Evolutionary conservation across 2,888 invertebrate genomes (phyloP), one percentile per base, ranked within the genome.

Genomic region (Halocaridina rubra): DNA sequence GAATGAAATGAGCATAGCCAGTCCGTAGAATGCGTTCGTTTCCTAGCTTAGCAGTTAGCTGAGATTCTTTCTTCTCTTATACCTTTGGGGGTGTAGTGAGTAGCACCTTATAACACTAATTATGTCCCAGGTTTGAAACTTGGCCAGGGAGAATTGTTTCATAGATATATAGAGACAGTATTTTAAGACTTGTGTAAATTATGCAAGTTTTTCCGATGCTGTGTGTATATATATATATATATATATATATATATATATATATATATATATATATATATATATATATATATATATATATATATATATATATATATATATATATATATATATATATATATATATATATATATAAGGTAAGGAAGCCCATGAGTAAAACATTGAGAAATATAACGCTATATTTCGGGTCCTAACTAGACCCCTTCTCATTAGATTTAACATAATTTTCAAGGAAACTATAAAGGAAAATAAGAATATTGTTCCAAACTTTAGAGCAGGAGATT

Each of bases 321-420:
- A 64, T n/a, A 64, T 64, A 29, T n/a, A 64, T n/a, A 61, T 61
- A 61, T 61, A 61, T 61, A 61, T 61, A 61, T 61, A 61, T 61
- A 61, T 61, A 61, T 61, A 61, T 61, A 7, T 16, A 53, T 4
- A 53, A 22, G 22, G 10, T 2, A 64, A 10, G 53, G 16, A 16
- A 53, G 0, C 10, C 16, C 53, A 4, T 53, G 19, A 4, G 19
- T 53, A 3, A 1, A 3, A 53, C 19, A 10, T 53, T 46, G 13
- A 46, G 16, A 10, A 13, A 3, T 53, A 53, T n/a, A 53, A 53
- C 19, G 3, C 16, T 53, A n/a, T n/a, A n/a, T n/a, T n/a, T n/a
- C n/a, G n/a, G n/a, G n/a, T n/a, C n/a, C n/a, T n/a, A n/a, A n/a
- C n/a, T n/a, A n/a, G n/a, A n/a, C n/a, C n/a, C n/a, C 53, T 4